Base-by-base conservation (phyloP, 2,113 vertebrate genomes). In the Apistogramma diplotaenia region DNA sequence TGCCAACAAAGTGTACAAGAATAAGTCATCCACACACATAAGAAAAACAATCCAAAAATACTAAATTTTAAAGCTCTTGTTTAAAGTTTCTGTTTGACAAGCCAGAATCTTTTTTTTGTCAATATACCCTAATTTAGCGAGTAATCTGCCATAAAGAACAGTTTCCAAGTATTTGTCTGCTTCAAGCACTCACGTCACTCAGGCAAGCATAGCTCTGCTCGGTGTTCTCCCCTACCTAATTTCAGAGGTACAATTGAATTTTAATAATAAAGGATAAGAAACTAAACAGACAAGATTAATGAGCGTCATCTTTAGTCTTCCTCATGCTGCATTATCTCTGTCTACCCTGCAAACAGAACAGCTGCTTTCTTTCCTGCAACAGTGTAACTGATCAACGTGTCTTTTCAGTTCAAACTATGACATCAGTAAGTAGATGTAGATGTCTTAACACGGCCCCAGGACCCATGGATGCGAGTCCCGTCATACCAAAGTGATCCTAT, bases 271-370 rank as follows among this genome's bases (percentile, higher is more conserved):
- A 70, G 40, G 16, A 67, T 70, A 49, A n/a, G 51, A 70, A 29
- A 70, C 25, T n/a, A 49, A 70, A 18, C 40, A 15, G 21, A 65
- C 18, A 46, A 2, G 15, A 67, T 46, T 29, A 70, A 27, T 49
- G 25, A 29, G 13, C 7, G 1, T 10, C 27, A 10, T 53, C 19
- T n/a, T 53, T 53, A 53, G 49, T 53, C 19, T 8, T 8, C 8
- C 21, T 54, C 21, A 21, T 49, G 62, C 23, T 61, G 6, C 11
- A 6, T 19, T 60, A 2, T 46, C 23, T 70, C 29, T 29, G 8
- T 18, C 43, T 29, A 18, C 0, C 0, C 43, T 70, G 40, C 29
- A 29, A 19, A 0, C 0, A 49, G 40, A 70, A 29, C 40, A 67
- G 15, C 6, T 49, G 3, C 62, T 29, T 70, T 9, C 9, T 46